Evolutionary conservation across 1,140 invertebrate genomes (phyloP).

Genomic region (Whitmania pigra): DNA sequence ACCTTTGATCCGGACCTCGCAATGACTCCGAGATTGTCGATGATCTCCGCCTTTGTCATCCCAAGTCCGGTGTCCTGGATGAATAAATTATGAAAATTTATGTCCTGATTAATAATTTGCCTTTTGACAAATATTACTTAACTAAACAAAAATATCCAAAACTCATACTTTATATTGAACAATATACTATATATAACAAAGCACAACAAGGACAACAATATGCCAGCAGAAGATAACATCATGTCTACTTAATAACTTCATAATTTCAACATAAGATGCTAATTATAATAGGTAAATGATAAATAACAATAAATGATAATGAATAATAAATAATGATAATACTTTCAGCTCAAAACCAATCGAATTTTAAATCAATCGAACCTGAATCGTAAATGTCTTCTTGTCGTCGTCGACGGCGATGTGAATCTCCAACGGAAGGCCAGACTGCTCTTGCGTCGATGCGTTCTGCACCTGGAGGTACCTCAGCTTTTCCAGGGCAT

Average conservation of each 20-base stretch:
- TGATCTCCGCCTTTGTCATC: constrained; percentile 88
- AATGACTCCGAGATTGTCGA: constrained; percentile 89
- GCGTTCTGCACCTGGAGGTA: constrained; percentile 69
- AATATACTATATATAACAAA: too few relatives aligned
- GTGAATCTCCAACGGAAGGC: constrained; percentile 81
- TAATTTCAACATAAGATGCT: too few relatives aligned
- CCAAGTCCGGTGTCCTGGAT: constrained; percentile 82
- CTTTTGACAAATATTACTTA: too few relatives aligned
- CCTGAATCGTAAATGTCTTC: constrained; percentile 64
- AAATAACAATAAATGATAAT: too few relatives aligned
- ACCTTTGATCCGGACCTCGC: constrained; percentile 86
- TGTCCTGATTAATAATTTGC: background rate
- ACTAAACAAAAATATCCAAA: too few relatives aligned
- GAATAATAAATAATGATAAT: constrained; percentile 5
- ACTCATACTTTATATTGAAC: too few relatives aligned
- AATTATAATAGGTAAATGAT: too few relatives aligned
- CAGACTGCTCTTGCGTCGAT: constrained; percentile 59
- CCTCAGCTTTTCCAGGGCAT: constrained; percentile 56
- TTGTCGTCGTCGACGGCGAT: constrained; percentile 79
- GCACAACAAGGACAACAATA: too few relatives aligned
- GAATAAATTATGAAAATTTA: constrained; percentile 9
- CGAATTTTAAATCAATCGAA: background rate
- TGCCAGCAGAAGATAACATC: too few relatives aligned
- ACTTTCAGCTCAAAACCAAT: constrained; percentile 4
- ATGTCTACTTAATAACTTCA: too few relatives aligned